Conservation (phyloP, 2,113 vertebrate genomes). For the Onychorhynchus coronatus region DNA sequence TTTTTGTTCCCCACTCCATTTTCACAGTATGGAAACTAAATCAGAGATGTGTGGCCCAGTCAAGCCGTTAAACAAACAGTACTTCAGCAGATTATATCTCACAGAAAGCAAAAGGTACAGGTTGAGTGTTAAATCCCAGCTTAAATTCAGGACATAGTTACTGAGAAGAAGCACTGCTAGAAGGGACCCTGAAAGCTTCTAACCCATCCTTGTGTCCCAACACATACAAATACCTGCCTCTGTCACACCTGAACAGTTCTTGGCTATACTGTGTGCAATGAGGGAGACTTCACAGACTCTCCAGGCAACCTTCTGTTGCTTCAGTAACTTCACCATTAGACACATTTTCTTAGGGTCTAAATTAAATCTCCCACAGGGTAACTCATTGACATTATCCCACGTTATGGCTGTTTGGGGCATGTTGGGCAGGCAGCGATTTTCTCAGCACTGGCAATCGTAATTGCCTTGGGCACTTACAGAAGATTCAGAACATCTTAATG, state of each 20-base stretch:
- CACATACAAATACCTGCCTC: not conserved
- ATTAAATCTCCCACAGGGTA: not conserved
- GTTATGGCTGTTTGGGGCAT: accelerated
- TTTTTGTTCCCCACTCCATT: not conserved
- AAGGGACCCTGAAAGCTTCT: not conserved
- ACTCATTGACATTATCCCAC: not conserved
- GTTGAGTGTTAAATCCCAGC: not conserved
- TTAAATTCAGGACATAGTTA: not conserved
- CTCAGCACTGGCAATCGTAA: not conserved
- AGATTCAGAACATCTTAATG: not conserved
- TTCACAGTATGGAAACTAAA: not conserved
- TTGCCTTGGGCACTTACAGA: not conserved
- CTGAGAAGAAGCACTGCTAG: not conserved
- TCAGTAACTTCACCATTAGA: not conserved
- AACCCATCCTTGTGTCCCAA: not conserved
- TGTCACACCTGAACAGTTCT: not conserved
- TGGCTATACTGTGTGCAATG: not conserved
- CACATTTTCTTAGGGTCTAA: not conserved
- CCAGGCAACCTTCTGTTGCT: not conserved
- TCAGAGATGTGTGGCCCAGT: not conserved
- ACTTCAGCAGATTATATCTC: not conserved
- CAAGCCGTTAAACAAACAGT: not conserved
- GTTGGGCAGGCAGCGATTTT: not conserved
- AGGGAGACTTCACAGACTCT: not conserved
- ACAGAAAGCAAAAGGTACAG: not conserved